These are phyloP conservation scores for Enteromius fasciolatus DNA, from an alignment of 2,797 vertebrate genomes.

Conservation along the genomic window DNA sequence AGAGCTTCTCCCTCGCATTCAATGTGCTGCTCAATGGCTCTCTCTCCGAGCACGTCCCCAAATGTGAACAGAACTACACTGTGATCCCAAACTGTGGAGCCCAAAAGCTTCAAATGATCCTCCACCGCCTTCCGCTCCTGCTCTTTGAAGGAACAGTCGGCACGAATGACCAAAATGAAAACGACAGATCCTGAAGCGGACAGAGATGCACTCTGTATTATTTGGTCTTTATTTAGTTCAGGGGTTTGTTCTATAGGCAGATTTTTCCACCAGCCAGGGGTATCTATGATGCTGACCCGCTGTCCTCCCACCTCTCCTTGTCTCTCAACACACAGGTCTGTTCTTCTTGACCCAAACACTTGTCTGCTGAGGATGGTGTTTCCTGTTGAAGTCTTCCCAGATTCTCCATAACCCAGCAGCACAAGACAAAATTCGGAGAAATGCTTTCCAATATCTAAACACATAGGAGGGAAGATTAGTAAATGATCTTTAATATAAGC, in stretches of 20 bases:
- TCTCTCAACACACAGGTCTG: constrained; percentile 40
- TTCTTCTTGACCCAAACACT: constrained; percentile 52
- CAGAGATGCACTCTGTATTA: constrained; percentile 36
- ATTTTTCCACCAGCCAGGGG: constrained; percentile 59
- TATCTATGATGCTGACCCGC: constrained; percentile 54
- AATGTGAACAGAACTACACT: constrained; percentile 58
- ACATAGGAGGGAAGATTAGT: not conserved
- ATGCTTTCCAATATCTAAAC: constrained; percentile 43
- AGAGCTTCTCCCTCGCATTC: constrained; percentile 58
- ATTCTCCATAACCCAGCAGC: constrained; percentile 54
- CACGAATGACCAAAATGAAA: constrained; percentile 52
- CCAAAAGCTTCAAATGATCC: constrained; percentile 58
- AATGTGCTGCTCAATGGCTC: constrained; percentile 52
- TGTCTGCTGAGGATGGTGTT: constrained; percentile 48
- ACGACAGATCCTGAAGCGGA: constrained; percentile 22
- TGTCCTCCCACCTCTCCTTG: constrained; percentile 40
- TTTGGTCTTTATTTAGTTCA: constrained; percentile 46
- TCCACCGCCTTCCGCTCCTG: constrained; percentile 39
- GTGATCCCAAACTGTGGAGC: constrained; percentile 45
- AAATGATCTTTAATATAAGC: not conserved
- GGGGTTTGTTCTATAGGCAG: constrained; percentile 50
- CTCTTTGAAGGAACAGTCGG: constrained; percentile 57
- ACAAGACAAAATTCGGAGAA: constrained; percentile 45
- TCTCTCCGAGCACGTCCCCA: constrained; percentile 52
- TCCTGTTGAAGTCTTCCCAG: constrained; percentile 57